Evolutionary conservation across 1,140 invertebrate species (phyloP), one percentile per base, ranked within the genome.

Genomic region (Dreissena rostriformis): DNA sequence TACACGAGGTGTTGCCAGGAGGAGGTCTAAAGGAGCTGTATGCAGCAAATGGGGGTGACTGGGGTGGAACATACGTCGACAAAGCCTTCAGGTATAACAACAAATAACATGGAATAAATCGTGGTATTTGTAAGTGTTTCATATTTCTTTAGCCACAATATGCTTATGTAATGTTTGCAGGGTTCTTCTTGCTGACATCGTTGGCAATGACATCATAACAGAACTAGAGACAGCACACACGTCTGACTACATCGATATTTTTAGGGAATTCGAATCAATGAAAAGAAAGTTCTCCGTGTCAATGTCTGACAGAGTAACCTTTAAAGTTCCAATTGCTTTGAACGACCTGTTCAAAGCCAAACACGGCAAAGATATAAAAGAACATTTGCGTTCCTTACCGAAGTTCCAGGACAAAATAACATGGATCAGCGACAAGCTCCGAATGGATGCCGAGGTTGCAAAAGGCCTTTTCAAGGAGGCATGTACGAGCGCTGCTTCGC

Each of bases 131-230:
- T 39, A 8, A 39, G 39, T 39, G 39, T 39, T 2, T 2, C 39
- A 39, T 39, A 5, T 39, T 8, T 5, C 8, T 39, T 5, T 5
- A 39, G 39, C 4, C 8, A 5, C 4, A 39, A 2, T 39, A 5
- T 39, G 39, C 39, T 39, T 8, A 39, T 39, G 39, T 39, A 5
- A 39, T 39, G 39, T 39, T 61, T 61, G 17, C 57, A 72, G 52
- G 49, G 39, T 63, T 29, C 15, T 87, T 1, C 52, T 87, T 17
- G 49, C 39, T 17, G 29, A 76, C 17, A 82, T 85, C 10, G 70
- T 85, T 0, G 83, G 86, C 6, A 79, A 83, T 14, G 52, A 85
- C 15, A 70, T 85, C 0, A 79, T 82, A 70, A 76, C 82, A 8
- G 26, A 79, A 19, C 68, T 65, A n/a, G 19, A 61, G 8, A 39